These are phyloP conservation scores for Sphenopsis melanotis DNA, from an alignment of 2,797 vertebrate species.

Conservation along the genomic window DNA sequence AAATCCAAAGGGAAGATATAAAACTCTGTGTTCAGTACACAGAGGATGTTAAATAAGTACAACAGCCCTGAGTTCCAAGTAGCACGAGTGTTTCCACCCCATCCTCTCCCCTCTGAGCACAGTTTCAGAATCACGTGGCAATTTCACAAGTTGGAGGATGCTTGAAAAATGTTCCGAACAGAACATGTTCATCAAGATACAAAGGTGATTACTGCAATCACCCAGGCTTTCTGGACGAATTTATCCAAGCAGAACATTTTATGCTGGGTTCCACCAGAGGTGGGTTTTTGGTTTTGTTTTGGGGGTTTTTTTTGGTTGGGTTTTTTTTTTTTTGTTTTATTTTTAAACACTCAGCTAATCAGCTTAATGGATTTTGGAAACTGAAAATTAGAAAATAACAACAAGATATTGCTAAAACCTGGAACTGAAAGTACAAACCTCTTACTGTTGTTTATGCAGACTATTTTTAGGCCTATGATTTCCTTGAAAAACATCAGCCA, in stretches of 20 bases:
- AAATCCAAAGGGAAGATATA: neutral
- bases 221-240: neutral
- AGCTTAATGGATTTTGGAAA: slow-evolving; percentile 54
- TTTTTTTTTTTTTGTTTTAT: neutral
- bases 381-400: slow-evolving; percentile 61
- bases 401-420: slow-evolving; percentile 62
- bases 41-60: neutral
- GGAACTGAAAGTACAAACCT: slow-evolving; percentile 66
- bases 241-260: neutral
- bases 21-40: neutral
- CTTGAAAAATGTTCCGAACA: neutral
- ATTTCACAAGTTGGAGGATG: neutral
- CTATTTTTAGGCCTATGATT: slow-evolving; percentile 72
- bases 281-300: neutral
- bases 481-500: slow-evolving; percentile 71
- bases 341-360: slow-evolving; percentile 35
- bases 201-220: neutral
- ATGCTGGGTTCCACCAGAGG: neutral
- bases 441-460: slow-evolving; percentile 69
- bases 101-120: neutral
- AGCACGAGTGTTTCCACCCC: neutral
- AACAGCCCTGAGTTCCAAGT: neutral
- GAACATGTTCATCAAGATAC: neutral
- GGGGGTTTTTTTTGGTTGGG: rapidly evolving
- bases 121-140: neutral